phyloP scores from a whole-genome alignment of 2,888 invertebrate genomes.

The Phoenoteleia sp. region DNA sequence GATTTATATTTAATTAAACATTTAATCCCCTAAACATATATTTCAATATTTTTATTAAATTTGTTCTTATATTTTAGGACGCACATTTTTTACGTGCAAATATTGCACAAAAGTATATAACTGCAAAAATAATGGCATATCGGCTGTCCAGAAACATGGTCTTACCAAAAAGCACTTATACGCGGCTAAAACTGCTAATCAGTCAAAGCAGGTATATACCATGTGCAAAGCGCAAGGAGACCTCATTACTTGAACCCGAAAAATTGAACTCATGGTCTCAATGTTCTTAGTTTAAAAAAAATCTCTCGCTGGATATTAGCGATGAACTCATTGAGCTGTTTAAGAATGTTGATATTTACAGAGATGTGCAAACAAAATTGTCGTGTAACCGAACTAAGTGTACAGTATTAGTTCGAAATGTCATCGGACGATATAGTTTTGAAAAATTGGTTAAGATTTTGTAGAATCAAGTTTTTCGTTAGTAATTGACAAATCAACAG shows the following conservation, averaged over 20 bases:
- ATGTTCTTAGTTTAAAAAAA: constrained; percentile 33
- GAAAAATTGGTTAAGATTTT: not conserved
- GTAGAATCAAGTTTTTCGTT: constrained; percentile 19
- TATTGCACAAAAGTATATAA: constrained; percentile 24
- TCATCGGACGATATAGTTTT: constrained; percentile 20
- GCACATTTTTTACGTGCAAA: constrained; percentile 21
- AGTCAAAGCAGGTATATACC: not conserved
- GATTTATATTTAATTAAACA: no score
- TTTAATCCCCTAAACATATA: no score
- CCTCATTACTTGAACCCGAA: not conserved
- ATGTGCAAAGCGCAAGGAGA: constrained; percentile 11
- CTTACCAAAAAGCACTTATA: constrained; percentile 4
- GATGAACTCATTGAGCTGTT: constrained; percentile 27
- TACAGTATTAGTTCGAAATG: constrained; percentile 31
- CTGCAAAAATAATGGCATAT: constrained; percentile 34
- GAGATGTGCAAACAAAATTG: constrained; percentile 8
- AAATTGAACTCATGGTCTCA: constrained; percentile 21
- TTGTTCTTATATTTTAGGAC: constrained; percentile 22
- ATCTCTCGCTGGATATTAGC: constrained; percentile 25
- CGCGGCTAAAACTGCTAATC: not conserved
- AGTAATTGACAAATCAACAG: constrained; percentile 42
- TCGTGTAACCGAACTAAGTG: constrained; percentile 34
- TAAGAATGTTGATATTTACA: constrained; percentile 28
- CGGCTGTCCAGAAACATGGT: constrained; percentile 16
- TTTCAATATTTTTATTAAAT: no score